phyloP scores from a whole-genome alignment of 2,888 invertebrate genomes.

The Eupithecia centaureata region DNA sequence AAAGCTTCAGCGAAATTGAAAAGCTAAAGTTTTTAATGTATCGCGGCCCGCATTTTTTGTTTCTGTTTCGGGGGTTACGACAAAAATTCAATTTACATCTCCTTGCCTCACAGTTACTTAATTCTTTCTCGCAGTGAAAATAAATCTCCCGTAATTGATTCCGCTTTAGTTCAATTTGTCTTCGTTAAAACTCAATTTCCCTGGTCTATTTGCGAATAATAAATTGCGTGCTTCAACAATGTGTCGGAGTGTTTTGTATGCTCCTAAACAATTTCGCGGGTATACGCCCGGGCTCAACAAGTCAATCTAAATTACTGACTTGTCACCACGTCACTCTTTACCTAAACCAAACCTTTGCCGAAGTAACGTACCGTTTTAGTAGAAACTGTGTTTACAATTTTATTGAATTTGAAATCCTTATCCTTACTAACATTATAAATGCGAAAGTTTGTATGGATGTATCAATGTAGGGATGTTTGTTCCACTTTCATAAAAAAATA shows the following conservation, averaged over 20 bases:
- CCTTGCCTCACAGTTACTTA: conserved; percentile 75
- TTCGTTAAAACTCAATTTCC: conserved; percentile 83
- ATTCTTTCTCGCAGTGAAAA: conserved; percentile 78
- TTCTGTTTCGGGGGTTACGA: conserved; percentile 60
- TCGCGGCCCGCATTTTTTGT: conserved; percentile 52
- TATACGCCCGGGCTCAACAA: conserved; percentile 55
- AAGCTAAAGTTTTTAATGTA: conserved; percentile 61
- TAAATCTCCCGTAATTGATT: conserved; percentile 82
- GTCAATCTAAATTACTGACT: conserved; percentile 73
- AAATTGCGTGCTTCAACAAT: conserved; percentile 75
- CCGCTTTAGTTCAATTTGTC: conserved; percentile 82
- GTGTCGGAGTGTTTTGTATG: conserved; percentile 64
- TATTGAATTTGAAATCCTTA: no score
- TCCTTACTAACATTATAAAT: no score
- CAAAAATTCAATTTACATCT: conserved; percentile 81
- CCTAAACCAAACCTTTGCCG: conserved; percentile 16
- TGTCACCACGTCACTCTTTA: conserved; percentile 25
- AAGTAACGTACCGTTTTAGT: neutral
- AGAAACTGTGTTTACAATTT: neutral
- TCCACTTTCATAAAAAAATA: no score
- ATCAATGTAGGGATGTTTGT: no score
- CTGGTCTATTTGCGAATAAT: conserved; percentile 81
- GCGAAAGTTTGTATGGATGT: no score
- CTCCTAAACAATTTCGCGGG: conserved; percentile 59
- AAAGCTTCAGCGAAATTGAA: conserved; percentile 53